These are phyloP conservation scores for Trachymyrmex septentrionalis DNA, from an alignment of 1,140 invertebrate species.

Conservation along the genomic window DNA sequence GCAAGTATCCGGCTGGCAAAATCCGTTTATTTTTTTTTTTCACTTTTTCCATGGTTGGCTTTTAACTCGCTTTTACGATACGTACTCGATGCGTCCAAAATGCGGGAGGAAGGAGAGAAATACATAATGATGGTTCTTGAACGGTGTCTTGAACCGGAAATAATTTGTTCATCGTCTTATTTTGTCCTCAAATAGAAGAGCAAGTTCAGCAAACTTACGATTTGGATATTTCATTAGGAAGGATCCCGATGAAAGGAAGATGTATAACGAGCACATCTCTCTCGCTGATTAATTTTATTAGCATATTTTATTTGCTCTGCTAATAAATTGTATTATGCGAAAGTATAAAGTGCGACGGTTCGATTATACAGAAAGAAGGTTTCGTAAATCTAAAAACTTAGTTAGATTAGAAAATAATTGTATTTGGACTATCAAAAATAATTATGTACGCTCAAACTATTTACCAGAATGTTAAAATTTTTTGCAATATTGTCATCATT, in stretches of 20 bases:
- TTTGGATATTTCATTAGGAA: slow-evolving; percentile 1
- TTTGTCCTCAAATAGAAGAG: slow-evolving; percentile 18
- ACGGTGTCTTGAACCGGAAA: slow-evolving; percentile 19
- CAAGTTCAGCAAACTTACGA: slow-evolving; percentile 5
- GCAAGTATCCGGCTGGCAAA: background rate
- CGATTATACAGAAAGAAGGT: too few species aligned
- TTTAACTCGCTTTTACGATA: slow-evolving; percentile 9
- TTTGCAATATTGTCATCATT: too few species aligned
- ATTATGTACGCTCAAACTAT: too few species aligned
- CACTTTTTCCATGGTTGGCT: slow-evolving; percentile 25
- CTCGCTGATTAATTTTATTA: background rate
- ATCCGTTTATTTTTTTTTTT: slow-evolving; percentile 8
- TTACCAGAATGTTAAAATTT: too few species aligned
- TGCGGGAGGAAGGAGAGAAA: background rate
- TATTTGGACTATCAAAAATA: too few species aligned
- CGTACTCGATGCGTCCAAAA: background rate
- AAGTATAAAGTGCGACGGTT: background rate
- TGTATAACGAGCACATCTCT: background rate
- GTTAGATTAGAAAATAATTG: too few species aligned
- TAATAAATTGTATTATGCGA: background rate
- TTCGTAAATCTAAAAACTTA: too few species aligned
- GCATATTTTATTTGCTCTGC: background rate
- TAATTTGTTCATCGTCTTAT: slow-evolving; percentile 41
- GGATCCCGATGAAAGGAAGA: background rate
- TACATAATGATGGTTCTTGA: background rate